Percentiles rank a stretch among this genome's conserved stretches.
These are phyloP conservation scores for Myanophis thanlyinensis DNA, from an alignment of 2,113 vertebrate genomes.

Conservation along the genomic window DNA sequence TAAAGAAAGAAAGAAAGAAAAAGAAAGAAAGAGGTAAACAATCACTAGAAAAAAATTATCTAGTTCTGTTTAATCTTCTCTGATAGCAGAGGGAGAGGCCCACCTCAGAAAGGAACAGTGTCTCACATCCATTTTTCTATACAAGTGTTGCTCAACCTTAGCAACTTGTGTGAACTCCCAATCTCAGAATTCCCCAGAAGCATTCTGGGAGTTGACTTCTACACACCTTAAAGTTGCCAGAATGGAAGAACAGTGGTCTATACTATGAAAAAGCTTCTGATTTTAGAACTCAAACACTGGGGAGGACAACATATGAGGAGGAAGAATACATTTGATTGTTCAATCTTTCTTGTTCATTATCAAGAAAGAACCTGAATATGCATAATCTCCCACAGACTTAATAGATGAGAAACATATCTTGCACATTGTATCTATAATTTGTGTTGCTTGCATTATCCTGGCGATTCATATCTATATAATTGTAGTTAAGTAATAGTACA, in stretches of 20 bases:
- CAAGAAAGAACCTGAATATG: background rate
- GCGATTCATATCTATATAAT: background rate
- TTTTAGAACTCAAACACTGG: background rate
- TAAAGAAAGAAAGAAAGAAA: too few relatives aligned
- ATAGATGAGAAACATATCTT: background rate
- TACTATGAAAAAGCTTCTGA: background rate
- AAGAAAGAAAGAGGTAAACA: background rate
- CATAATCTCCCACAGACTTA: background rate
- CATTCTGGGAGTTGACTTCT: background rate
- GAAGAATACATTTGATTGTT: background rate
- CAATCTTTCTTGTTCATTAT: background rate
- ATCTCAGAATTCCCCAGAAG: background rate
- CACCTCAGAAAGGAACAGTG: background rate
- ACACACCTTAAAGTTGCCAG: background rate
- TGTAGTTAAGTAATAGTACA: background rate
- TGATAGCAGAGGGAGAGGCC: background rate
- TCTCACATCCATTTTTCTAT: background rate
- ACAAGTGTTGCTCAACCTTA: background rate
- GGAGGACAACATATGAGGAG: background rate
- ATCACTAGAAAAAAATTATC: background rate
- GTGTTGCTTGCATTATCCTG: background rate
- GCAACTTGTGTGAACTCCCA: background rate
- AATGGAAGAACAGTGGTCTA: background rate
- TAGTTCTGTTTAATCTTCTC: background rate
- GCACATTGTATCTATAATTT: background rate